A percentile compares a stretch with the other conserved stretches of the same genome.
phyloP scores from a whole-genome alignment of 2,797 vertebrate genomes.

The Hoplostethus atlanticus region DNA sequence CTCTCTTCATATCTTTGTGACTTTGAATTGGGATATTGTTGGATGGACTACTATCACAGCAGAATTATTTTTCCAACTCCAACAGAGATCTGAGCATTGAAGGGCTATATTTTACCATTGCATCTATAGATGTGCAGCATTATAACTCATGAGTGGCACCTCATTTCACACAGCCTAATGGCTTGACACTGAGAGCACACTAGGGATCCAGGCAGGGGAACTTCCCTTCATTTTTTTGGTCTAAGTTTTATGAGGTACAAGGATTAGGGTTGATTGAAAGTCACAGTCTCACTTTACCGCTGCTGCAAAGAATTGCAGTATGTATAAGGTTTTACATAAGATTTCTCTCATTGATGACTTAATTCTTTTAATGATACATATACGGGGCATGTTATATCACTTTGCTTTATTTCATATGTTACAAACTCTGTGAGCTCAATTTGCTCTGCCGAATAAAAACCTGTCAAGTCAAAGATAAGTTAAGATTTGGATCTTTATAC shows the following conservation, averaged over 20 bases:
- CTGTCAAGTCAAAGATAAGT: constrained; percentile 68
- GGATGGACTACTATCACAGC: constrained; percentile 68
- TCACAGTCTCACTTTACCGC: constrained; percentile 40
- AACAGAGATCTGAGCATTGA: constrained; percentile 68
- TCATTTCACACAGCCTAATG: constrained; percentile 91
- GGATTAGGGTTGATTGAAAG: constrained; percentile 80
- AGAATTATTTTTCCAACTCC: constrained; percentile 79
- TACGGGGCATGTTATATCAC: constrained; percentile 12
- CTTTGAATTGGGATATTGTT: constrained; percentile 78
- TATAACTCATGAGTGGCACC: constrained; percentile 90
- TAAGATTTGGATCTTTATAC: constrained; percentile 58
- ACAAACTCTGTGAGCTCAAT: constrained; percentile 45
- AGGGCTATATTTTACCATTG: constrained; percentile 78
- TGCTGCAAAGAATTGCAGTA: constrained; percentile 35
- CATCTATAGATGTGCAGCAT: constrained; percentile 82
- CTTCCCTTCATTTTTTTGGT: constrained; percentile 70
- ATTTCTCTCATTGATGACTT: constrained; percentile 53
- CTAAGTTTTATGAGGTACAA: constrained; percentile 77
- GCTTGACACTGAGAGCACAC: constrained; percentile 87
- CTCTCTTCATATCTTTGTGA: constrained; percentile 72
- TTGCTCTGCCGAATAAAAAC: constrained; percentile 48
- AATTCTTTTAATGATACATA: constrained; percentile 62
- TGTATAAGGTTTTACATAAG: constrained; percentile 39
- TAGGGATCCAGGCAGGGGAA: constrained; percentile 78
- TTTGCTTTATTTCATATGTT: constrained; percentile 36